phyloP scores from a whole-genome alignment of 2,888 invertebrate species.

The Folsomia candida region DNA sequence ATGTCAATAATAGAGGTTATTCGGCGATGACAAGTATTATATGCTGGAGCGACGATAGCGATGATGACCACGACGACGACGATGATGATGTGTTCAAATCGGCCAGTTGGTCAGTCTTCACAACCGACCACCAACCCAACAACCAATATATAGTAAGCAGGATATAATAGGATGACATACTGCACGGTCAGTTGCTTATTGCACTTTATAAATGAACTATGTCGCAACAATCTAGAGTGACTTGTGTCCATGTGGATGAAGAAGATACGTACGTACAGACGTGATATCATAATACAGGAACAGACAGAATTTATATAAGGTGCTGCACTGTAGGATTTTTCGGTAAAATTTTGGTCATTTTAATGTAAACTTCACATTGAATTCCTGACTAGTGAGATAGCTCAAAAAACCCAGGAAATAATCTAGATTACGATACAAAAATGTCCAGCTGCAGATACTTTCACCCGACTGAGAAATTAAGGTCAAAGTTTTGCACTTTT shows the following conservation, averaged over 20 bases:
- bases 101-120: background rate
- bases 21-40: too few species aligned
- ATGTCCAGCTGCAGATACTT: too few species aligned
- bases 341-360: too few species aligned
- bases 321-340: too few species aligned
- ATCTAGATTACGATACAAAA: too few species aligned
- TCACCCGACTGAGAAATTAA: too few species aligned
- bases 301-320: too few species aligned
- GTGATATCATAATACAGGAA: background rate
- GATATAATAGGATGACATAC: background rate
- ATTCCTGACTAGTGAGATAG: too few species aligned
- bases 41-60: background rate
- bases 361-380: too few species aligned
- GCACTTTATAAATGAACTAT: background rate
- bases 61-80: background rate
- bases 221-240: background rate
- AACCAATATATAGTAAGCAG: background rate
- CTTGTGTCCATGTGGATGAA: background rate
- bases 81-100: slow-evolving; percentile 2
- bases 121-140: background rate
- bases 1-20: background rate
- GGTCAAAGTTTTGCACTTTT: too few species aligned
- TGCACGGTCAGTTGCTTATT: background rate
- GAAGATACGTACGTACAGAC: background rate
- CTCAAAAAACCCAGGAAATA: too few species aligned